Base-by-base conservation (phyloP, 2,888 invertebrate genomes). In the Trypoxylon attenuatum region DNA sequence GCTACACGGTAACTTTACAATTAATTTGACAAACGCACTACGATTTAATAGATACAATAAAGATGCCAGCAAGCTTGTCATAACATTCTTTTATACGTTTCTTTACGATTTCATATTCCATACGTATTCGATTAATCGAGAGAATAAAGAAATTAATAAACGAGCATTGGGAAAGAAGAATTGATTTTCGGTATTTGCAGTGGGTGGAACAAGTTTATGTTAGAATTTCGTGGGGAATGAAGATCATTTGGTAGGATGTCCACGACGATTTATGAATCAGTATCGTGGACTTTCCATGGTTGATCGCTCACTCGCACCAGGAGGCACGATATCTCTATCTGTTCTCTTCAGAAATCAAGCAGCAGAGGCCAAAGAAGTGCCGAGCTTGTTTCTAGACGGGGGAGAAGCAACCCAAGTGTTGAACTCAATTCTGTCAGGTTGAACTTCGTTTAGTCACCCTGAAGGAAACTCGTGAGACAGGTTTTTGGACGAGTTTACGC, bases 311-410 rank as follows among this genome's bases (percentile, higher is more conserved):
- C 57, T 56, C 39, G 6, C 45, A 41, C 25, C 23, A 19, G 42
- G n/a, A 21, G 41, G 22, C 29, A 21, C 49, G 61, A 70, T 64
- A 64, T 61, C 67, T 70, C 18, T 63, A 38, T 59, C 46, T 56
- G 43, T 49, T 43, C 45, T 21, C 67, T 52, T 65, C 71, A 66
- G 50, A 66, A 73, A 69, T 61, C 47, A 33, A 42, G 43, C 50
- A 63, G 66, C 72, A 77, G 78, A 79, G 71, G 71, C 74, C 73
- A 66, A 76, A 77, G 74, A 78, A 77, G 69, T 70, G 76, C 64
- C 41, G 50, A 53, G 38, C 49, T 41, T 43, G 54, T 63, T 59
- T 65, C 53, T 47, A 43, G 59, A 51, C 42, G 54, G 52, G 51
- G 42, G 53, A 70, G 75, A 67, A 69, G 67, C 76, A 58, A 54